Evolutionary conservation across 2,113 vertebrate species (phyloP).

Genomic region (Todiramphus chloris): DNA sequence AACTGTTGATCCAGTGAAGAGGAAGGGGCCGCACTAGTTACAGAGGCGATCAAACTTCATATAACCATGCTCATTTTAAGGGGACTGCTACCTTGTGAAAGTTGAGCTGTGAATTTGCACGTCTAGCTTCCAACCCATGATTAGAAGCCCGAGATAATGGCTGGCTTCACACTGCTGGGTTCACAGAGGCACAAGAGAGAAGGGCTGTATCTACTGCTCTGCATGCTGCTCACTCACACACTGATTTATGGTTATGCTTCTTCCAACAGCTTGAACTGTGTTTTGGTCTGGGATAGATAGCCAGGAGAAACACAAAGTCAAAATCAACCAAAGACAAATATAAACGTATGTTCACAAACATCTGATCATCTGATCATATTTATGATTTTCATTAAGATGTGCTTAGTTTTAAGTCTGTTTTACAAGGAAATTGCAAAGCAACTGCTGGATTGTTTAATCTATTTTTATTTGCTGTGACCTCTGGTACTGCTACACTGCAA

Average conservation of each 20-base stretch:
- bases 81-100: background rate
- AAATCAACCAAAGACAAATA: background rate
- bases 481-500: background rate
- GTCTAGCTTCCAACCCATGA: background rate
- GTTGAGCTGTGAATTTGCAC: background rate
- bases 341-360: background rate
- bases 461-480: constrained; percentile 6
- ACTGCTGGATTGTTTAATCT: constrained; percentile 22
- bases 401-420: background rate
- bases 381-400: background rate
- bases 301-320: constrained; percentile 12
- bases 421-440: background rate
- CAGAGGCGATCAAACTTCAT: background rate
- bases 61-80: background rate
- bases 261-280: background rate
- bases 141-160: background rate
- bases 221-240: background rate
- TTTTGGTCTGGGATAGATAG: background rate
- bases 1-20: background rate
- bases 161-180: background rate
- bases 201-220: background rate
- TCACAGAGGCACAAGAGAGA: background rate
- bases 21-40: background rate
- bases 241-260: background rate
- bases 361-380: background rate